A percentile compares a stretch with the other conserved stretches of the same genome.
These are phyloP conservation scores for Podarcis siculus DNA, from an alignment of 2,797 vertebrate species.

Conservation along the genomic window DNA sequence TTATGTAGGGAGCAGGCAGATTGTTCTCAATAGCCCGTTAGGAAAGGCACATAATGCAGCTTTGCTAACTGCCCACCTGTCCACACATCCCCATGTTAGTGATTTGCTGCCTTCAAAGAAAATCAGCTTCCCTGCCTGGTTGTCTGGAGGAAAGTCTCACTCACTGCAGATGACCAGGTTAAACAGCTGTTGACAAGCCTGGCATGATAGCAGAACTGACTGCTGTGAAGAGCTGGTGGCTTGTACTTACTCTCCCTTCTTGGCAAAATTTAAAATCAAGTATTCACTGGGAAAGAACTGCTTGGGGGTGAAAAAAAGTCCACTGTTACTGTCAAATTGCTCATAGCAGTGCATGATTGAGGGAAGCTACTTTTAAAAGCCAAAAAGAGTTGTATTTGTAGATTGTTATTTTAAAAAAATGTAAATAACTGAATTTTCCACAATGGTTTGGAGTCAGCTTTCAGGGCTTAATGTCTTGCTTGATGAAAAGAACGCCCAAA, in stretches of 20 bases:
- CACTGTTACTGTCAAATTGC: conserved; percentile 70
- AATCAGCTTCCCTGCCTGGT: not conserved
- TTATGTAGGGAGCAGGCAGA: conserved; percentile 27
- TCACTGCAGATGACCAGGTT: not conserved
- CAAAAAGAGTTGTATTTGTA: conserved; percentile 76
- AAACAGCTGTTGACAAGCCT: not conserved
- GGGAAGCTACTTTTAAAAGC: conserved; percentile 69
- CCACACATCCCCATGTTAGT: not conserved
- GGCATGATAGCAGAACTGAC: not conserved
- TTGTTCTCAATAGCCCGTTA: conserved; percentile 30
- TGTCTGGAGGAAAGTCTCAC: not conserved
- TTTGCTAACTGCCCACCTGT: not conserved
- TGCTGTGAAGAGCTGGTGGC: conserved; percentile 4
- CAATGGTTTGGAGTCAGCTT: conserved; percentile 93
- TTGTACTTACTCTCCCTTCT: conserved; percentile 41
- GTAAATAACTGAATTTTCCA: conserved; percentile 94
- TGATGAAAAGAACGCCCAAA: conserved; percentile 90
- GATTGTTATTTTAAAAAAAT: conserved; percentile 82
- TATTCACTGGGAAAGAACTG: conserved; percentile 69
- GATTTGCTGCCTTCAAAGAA: not conserved
- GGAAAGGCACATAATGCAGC: conserved; percentile 9
- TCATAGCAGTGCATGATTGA: conserved; percentile 72
- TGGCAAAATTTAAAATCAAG: conserved; percentile 38
- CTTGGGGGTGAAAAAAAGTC: conserved; percentile 79
- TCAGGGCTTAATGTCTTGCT: conserved; percentile 88